Base-by-base conservation (phyloP, 2,113 vertebrate genomes). In the Percopsis transmontana region DNA sequence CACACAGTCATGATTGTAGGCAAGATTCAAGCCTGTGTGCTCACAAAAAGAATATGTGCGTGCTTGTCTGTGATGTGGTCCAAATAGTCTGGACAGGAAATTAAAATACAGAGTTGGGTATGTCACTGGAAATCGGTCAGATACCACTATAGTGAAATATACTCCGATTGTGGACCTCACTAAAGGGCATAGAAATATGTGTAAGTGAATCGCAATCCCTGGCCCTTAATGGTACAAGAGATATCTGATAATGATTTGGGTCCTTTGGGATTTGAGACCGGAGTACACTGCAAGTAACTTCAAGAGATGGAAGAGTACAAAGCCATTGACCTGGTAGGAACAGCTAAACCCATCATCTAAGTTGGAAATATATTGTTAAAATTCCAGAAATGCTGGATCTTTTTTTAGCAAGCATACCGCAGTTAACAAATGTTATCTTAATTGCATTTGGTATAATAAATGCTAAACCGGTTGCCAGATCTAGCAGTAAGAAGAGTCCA, bases 21-120 rank as follows among this genome's bases (percentile, higher is more conserved):
- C 54, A 58, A 10, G n/a, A 14, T 23, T 19, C 12, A 10, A 12
- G 20, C 20, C 13, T 45, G 44, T 45, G 44, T 52, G 68, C 66
- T 80, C 18, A 81, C 70, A 84, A 82, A 77, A 81, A 62, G 23
- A 73, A 76, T 69, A 78, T 82, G 73, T 68, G 76, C 74, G 74
- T 74, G 44, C 77, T 75, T 76, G 74, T 82, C 77, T 88, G 72
- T 40, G 64, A 79, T 84, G 65, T 80, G 70, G 42, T 65, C 72
- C 68, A 82, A 82, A 67, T 57, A 85, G 84, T 88, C 86, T 81
- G 80, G 84, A 84, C 85, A 90, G 83, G 86, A 89, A 87, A 89
- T 88, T 80, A 85, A 89, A 88, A 54, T 54, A 70, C 52, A 78
- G 72, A 66, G 79, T 80, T 61, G 63, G 74, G 64, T 69, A 76